These are phyloP conservation scores for Stercorarius parasiticus DNA, from an alignment of 2,113 vertebrate genomes.

Conservation along the genomic window DNA sequence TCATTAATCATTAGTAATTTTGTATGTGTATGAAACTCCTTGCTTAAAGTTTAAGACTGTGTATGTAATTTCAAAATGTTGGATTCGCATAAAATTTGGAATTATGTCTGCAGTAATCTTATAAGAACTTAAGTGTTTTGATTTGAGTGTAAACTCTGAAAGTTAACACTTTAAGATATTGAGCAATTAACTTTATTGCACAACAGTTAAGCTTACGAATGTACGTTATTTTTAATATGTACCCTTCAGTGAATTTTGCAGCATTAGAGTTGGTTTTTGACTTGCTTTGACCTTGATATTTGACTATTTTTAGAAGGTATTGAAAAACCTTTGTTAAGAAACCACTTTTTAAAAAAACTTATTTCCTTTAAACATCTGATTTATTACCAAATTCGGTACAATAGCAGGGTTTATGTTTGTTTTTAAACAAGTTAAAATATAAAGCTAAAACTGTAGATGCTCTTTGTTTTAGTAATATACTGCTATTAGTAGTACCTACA, in stretches of 20 bases:
- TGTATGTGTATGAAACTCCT: not conserved
- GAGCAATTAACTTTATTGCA: not conserved
- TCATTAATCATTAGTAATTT: not conserved
- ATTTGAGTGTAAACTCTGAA: not conserved
- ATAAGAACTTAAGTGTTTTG: not conserved
- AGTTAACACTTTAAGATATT: not conserved
- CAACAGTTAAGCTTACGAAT: not conserved
- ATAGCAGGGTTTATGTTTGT: not conserved
- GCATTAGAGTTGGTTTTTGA: not conserved
- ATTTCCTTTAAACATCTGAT: not conserved
- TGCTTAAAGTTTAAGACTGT: not conserved
- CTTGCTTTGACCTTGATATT: not conserved
- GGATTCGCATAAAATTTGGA: not conserved
- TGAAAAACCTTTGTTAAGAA: not conserved
- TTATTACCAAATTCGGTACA: not conserved
- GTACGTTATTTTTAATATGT: not conserved
- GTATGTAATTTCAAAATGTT: not conserved
- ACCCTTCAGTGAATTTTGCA: not conserved
- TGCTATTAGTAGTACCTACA: not conserved
- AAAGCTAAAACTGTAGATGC: not conserved
- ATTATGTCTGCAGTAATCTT: not conserved
- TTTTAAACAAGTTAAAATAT: not conserved
- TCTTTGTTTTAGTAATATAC: not conserved
- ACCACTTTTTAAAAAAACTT: not conserved
- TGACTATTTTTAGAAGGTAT: not conserved